Evolutionary conservation across 2,113 vertebrate species (phyloP).

Genomic region (Ceratotherium simum): DNA sequence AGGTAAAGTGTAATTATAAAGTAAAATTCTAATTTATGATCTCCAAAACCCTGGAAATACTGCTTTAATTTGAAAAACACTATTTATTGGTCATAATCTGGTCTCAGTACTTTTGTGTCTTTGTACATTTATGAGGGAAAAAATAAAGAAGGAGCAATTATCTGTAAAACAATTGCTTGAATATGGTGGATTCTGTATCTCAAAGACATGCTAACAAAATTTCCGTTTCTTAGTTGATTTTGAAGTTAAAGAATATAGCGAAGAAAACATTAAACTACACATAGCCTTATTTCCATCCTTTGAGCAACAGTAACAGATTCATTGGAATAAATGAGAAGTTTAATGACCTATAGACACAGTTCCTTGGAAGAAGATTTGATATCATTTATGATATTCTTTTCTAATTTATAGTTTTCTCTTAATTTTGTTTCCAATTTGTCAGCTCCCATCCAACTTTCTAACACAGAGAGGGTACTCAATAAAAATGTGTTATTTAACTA

Average conservation of each 20-base stretch:
- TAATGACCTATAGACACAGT: neutral
- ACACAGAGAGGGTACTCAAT: neutral
- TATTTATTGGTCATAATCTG: neutral
- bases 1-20: neutral
- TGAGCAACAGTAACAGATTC: neutral
- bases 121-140: neutral
- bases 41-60: neutral
- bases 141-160: neutral
- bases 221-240: conserved; percentile 1
- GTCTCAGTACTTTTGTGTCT: neutral
- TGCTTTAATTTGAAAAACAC: neutral
- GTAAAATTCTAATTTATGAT: neutral
- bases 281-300: neutral
- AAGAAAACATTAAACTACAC: neutral
- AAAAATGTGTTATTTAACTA: neutral
- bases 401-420: neutral
- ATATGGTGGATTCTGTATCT: neutral
- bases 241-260: neutral
- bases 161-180: neutral
- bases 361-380: neutral
- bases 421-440: neutral
- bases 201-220: neutral
- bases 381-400: neutral
- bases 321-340: neutral
- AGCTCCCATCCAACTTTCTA: neutral